Percentiles rank a stretch among this genome's conserved stretches.
These are phyloP conservation scores for Perithous albicinctus DNA, from an alignment of 2,888 invertebrate species.

Conservation along the genomic window DNA sequence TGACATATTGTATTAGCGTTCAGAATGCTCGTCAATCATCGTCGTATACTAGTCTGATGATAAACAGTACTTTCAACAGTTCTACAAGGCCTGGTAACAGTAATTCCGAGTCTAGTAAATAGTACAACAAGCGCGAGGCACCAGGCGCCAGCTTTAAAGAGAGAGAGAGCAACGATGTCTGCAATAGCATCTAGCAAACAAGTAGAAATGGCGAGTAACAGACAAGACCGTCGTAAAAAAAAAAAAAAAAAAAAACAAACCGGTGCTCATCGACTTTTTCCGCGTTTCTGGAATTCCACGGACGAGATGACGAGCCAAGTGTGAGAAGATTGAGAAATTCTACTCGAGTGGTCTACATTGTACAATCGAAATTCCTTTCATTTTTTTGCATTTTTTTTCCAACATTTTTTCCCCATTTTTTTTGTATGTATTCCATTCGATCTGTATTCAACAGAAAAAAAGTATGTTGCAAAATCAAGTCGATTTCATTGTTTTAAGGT, in stretches of 20 bases:
- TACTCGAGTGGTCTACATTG: neutral
- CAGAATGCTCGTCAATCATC: constrained; percentile 30
- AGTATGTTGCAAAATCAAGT: too few species aligned
- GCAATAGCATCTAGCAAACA: neutral
- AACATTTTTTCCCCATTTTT: neutral
- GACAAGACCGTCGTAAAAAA: constrained; percentile 2
- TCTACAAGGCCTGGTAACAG: neutral
- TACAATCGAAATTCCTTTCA: neutral
- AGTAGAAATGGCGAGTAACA: constrained; percentile 1
- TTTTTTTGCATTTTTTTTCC: neutral
- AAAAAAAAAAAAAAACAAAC: too few species aligned
- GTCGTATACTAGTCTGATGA: constrained; percentile 5
- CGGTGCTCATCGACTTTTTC: neutral
- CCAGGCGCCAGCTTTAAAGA: neutral
- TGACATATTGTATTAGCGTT: constrained; percentile 11
- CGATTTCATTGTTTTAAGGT: too few species aligned
- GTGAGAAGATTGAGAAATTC: constrained; percentile 2
- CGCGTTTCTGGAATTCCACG: constrained; percentile 7
- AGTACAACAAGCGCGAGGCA: constrained; percentile 3
- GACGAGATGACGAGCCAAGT: constrained; percentile 1
- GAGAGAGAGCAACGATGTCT: neutral
- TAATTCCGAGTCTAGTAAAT: constrained; percentile 1
- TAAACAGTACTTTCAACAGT: constrained; percentile 35
- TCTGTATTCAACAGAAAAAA: neutral
- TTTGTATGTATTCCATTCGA: too few species aligned